Evolutionary conservation across 1,140 invertebrate genomes (phyloP).

Genomic region (Calosoma granatense): DNA sequence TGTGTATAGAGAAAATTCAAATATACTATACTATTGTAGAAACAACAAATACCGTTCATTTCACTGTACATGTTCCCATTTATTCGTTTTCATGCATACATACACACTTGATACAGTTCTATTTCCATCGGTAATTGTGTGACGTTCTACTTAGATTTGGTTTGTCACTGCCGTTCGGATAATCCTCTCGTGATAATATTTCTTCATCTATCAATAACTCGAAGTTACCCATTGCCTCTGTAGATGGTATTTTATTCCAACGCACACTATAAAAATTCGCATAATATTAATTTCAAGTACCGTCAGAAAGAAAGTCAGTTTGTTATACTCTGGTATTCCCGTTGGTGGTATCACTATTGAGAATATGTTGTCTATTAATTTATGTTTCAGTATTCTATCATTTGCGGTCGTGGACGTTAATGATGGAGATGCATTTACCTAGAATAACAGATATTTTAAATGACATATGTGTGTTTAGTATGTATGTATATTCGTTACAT

Average conservation of each 20-base stretch:
- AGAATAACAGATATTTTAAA: slow-evolving; percentile 20
- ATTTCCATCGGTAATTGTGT: neutral
- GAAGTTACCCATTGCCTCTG: slow-evolving; percentile 77
- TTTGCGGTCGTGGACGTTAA: slow-evolving; percentile 90
- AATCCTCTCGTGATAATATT: neutral
- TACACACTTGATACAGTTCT: no score
- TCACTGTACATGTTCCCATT: no score
- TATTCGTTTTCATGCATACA: neutral
- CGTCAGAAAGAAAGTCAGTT: neutral
- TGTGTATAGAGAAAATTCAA: neutral
- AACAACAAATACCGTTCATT: neutral
- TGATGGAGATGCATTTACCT: slow-evolving; percentile 92
- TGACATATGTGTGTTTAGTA: neutral
- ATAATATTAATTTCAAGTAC: slow-evolving; percentile 10
- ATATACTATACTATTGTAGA: neutral
- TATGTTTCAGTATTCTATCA: slow-evolving; percentile 92
- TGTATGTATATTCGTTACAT: neutral
- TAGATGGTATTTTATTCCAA: slow-evolving; percentile 79
- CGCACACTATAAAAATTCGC: slow-evolving; percentile 51
- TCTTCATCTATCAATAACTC: slow-evolving; percentile 84
- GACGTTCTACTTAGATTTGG: neutral
- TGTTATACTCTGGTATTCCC: slow-evolving; percentile 73
- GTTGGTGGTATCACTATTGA: slow-evolving; percentile 84
- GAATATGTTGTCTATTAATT: slow-evolving; percentile 89
- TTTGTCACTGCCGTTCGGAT: neutral